Evolutionary conservation across 2,113 vertebrate species (phyloP).

Genomic region (Taurulus bubalis): DNA sequence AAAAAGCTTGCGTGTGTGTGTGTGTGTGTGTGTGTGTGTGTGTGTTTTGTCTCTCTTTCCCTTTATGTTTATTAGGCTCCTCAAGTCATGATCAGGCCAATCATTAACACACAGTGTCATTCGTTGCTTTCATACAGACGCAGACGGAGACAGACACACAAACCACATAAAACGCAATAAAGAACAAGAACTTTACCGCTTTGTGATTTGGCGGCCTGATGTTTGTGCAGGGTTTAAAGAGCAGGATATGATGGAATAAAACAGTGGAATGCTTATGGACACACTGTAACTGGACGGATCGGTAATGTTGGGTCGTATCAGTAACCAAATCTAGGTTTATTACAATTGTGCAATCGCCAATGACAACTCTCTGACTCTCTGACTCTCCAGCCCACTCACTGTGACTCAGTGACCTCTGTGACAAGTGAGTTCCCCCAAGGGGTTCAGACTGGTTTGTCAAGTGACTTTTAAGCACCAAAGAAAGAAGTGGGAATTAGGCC

Average conservation of each 20-base stretch:
- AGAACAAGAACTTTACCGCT: not conserved
- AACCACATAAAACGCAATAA: constrained; percentile 23
- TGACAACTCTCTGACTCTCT: not conserved
- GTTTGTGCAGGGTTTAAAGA: not conserved
- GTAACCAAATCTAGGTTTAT: not conserved
- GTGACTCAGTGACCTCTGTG: not conserved
- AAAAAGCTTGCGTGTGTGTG: constrained; percentile 34
- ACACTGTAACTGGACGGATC: no score
- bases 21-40: constrained; percentile 22
- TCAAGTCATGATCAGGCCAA: constrained; percentile 41
- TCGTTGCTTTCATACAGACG: constrained; percentile 5
- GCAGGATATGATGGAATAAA: not conserved
- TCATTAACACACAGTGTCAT: constrained; percentile 60
- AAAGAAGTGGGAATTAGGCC: no score
- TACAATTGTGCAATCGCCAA: not conserved
- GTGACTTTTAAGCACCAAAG: no score
- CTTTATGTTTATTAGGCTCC: constrained; percentile 53
- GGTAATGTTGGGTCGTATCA: not conserved
- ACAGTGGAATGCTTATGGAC: not conserved
- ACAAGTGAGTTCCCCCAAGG: no score
- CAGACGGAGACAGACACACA: constrained; percentile 4
- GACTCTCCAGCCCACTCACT: not conserved
- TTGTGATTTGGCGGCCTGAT: not conserved
- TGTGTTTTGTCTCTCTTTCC: not conserved
- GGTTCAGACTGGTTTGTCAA: not conserved